These are phyloP conservation scores for Eupithecia exiguata DNA, from an alignment of 2,888 invertebrate species.

Conservation along the genomic window DNA sequence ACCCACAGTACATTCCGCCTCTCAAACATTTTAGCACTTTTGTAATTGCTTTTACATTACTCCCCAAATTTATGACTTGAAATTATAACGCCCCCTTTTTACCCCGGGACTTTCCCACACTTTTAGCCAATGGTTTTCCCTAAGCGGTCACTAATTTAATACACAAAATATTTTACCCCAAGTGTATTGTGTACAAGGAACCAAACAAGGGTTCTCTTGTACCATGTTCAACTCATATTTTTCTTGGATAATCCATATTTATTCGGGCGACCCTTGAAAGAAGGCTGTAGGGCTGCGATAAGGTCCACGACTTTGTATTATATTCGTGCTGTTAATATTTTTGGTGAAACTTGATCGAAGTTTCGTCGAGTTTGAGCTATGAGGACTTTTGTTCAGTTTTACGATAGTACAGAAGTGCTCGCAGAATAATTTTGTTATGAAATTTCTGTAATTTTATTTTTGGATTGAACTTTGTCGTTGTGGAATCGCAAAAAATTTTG, in stretches of 20 bases:
- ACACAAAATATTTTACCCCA: constrained; percentile 14
- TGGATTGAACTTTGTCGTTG: not conserved
- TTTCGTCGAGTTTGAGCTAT: constrained; percentile 30
- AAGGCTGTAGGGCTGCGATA: constrained; percentile 66
- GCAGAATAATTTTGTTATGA: not conserved
- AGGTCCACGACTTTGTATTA: constrained; percentile 56
- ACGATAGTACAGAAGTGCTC: constrained; percentile 11
- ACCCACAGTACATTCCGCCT: not conserved
- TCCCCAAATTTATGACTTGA: not conserved
- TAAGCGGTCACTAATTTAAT: constrained; percentile 16
- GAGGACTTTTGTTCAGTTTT: constrained; percentile 33
- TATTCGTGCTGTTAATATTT: constrained; percentile 67
- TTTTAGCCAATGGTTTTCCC: not conserved
- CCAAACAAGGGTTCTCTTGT: constrained; percentile 59
- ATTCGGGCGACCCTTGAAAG: constrained; percentile 70
- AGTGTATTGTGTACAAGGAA: constrained; percentile 23
- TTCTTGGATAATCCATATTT: constrained; percentile 77
- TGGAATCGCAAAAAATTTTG: not conserved
- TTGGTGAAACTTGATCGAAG: constrained; percentile 47
- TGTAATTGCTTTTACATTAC: constrained; percentile 4
- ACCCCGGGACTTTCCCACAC: not conserved
- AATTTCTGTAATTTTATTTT: not conserved
- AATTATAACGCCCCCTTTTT: constrained; percentile 1
- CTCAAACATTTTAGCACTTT: not conserved
- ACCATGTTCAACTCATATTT: constrained; percentile 66